Conservation (phyloP, 2,888 invertebrate species). For the Synanthedon andrenaeformis region DNA sequence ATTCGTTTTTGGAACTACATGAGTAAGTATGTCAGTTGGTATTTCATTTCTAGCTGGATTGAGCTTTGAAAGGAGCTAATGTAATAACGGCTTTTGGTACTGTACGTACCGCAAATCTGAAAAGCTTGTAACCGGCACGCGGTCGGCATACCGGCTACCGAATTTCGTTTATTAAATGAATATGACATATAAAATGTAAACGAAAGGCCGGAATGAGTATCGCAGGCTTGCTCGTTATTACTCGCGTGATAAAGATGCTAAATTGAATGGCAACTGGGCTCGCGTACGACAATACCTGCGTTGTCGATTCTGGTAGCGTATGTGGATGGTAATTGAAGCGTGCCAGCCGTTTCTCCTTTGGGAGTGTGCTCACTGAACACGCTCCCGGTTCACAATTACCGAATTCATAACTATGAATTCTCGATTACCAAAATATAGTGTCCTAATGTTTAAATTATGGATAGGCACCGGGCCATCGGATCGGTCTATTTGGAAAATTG, state of each 20-base stretch:
- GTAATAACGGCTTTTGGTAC: background rate
- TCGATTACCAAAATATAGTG: background rate
- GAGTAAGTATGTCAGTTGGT: background rate
- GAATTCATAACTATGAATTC: background rate
- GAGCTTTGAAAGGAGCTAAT: background rate
- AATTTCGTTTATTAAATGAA: background rate
- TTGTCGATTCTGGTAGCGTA: slow-evolving; percentile 38
- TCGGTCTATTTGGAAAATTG: no score
- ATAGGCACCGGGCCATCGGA: no score
- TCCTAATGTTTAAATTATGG: no score
- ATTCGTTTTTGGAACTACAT: background rate
- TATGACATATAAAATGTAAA: background rate
- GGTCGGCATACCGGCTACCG: background rate
- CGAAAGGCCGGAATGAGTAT: background rate
- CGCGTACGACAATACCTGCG: slow-evolving; percentile 27
- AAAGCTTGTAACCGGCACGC: background rate
- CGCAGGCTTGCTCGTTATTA: background rate
- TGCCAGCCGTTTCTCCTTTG: slow-evolving; percentile 37
- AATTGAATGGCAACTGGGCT: slow-evolving; percentile 32
- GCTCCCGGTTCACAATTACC: slow-evolving; percentile 4
- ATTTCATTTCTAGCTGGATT: background rate
- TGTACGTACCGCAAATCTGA: background rate
- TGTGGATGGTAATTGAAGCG: slow-evolving; percentile 51
- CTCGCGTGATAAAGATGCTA: slow-evolving; percentile 10
- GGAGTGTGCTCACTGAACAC: slow-evolving; percentile 20